Conservation (phyloP, 1,140 invertebrate genomes). For the Calycopis cecrops region DNA sequence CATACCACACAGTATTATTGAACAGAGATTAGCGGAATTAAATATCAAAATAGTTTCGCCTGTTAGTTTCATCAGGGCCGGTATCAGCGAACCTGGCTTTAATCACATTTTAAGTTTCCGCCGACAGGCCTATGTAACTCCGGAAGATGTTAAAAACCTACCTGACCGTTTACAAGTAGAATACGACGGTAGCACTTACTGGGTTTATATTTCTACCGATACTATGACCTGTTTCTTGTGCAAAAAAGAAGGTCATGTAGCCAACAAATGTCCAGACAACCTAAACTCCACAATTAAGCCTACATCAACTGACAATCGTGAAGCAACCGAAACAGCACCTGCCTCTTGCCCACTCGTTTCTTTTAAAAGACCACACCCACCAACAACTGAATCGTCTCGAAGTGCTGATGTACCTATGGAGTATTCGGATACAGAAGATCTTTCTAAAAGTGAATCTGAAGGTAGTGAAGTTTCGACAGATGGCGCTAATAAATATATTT, state of each 20-base stretch:
- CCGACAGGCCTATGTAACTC: not conserved
- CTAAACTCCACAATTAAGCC: too few species aligned
- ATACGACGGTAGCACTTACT: slow-evolving; percentile 8
- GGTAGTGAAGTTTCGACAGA: too few species aligned
- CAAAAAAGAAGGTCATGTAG: slow-evolving; percentile 19
- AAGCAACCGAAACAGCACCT: too few species aligned
- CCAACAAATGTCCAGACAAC: slow-evolving; percentile 18
- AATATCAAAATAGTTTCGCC: slow-evolving; percentile 23
- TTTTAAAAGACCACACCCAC: too few species aligned
- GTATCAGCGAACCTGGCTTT: slow-evolving; percentile 22
- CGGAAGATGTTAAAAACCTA: slow-evolving; percentile 11
- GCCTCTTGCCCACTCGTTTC: too few species aligned
- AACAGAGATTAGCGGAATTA: slow-evolving; percentile 25
- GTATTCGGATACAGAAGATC: too few species aligned
- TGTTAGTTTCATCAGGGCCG: slow-evolving; percentile 23
- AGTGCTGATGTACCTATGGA: too few species aligned
- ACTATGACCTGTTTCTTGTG: slow-evolving; percentile 8
- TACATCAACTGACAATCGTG: too few species aligned
- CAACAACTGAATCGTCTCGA: too few species aligned
- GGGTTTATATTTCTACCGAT: slow-evolving; percentile 2
- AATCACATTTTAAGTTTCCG: slow-evolving; percentile 15
- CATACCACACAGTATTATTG: slow-evolving; percentile 20
- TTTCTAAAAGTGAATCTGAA: too few species aligned
- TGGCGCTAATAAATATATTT: too few species aligned
- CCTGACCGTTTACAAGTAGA: slow-evolving; percentile 8